Evolutionary conservation across 2,113 vertebrate genomes (phyloP).

Genomic region (Uria lomvia): DNA sequence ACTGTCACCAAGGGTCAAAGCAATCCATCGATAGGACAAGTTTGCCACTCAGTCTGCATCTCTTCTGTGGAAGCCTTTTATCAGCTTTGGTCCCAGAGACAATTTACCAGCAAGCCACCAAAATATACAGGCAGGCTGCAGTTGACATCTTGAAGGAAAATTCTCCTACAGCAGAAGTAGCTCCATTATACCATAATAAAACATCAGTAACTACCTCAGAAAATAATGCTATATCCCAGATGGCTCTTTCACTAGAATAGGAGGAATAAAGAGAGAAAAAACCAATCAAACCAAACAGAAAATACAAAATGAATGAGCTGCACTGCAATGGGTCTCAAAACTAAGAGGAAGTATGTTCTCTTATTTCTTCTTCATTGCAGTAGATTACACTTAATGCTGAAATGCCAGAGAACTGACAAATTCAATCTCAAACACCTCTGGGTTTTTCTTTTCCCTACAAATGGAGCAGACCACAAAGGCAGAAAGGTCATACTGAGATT

Average conservation of each 20-base stretch:
- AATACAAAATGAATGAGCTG: neutral
- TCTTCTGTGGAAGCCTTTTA: neutral
- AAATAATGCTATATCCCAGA: neutral
- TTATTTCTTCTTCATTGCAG: neutral
- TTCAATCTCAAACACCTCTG: neutral
- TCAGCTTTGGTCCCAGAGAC: neutral
- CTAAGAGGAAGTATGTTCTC: neutral
- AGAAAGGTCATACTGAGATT: neutral
- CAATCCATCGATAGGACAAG: neutral
- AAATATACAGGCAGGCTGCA: neutral
- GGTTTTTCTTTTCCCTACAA: neutral
- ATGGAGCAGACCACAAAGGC: neutral
- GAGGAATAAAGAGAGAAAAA: neutral
- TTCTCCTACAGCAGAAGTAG: neutral
- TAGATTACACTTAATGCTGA: neutral
- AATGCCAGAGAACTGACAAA: neutral
- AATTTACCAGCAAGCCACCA: neutral
- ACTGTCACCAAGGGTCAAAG: neutral
- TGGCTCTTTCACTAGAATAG: neutral
- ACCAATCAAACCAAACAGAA: neutral
- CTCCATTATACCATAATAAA: neutral
- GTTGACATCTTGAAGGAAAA: neutral
- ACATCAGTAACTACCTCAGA: neutral
- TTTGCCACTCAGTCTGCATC: rapidly evolving
- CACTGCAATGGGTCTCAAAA: neutral